Evolutionary conservation across 2,888 invertebrate genomes (phyloP), one percentile per base, ranked within the genome.

Genomic region (Phaedon cochleariae): DNA sequence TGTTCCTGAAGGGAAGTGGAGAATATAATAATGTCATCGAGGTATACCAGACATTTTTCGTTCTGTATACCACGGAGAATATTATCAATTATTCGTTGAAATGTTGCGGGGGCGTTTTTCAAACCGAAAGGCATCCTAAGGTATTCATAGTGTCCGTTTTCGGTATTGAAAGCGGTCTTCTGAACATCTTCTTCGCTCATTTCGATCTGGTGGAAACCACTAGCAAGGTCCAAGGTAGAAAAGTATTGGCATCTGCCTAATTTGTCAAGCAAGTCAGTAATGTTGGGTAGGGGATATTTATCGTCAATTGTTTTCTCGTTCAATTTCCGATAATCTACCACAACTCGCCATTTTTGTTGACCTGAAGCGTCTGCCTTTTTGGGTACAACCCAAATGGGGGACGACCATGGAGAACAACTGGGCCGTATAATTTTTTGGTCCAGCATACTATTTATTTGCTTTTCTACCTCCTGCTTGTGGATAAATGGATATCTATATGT

Each of bases 191-290:
- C 20, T 22, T 59, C 18, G 12, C 55, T 21, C 58, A 68, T 66
- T 62, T 68, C 62, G 22, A 70, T 67, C 31, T 68, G 70, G 52
- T 70, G 70, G 46, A 64, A 69, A n/a, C 67, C 69, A 26, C 53
- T 67, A 7, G 64, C 64, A n/a, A 64, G 48, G 22, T 64, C 59
- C 12, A 58, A 10, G 1, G 58, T 63, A 18, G 57, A 21, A 21
- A 64, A 64, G 21, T 64, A 64, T 22, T 59, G 48, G 15, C 52
- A 37, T 7, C 54, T 1, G 12, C 64, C 59, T 17, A 64, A 31
- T 45, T 59, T 64, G 18, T 64, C 64, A 12, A 64, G 22, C 1
- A 62, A 9, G 10, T 55, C 62, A 5, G 37, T 48, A 12, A 62
- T 62, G 37, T 62, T 62, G 2, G 59, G 64, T n/a, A 64, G 9